phyloP scores from a whole-genome alignment of 2,888 invertebrate genomes.

The Pyrochroa serraticornis region DNA sequence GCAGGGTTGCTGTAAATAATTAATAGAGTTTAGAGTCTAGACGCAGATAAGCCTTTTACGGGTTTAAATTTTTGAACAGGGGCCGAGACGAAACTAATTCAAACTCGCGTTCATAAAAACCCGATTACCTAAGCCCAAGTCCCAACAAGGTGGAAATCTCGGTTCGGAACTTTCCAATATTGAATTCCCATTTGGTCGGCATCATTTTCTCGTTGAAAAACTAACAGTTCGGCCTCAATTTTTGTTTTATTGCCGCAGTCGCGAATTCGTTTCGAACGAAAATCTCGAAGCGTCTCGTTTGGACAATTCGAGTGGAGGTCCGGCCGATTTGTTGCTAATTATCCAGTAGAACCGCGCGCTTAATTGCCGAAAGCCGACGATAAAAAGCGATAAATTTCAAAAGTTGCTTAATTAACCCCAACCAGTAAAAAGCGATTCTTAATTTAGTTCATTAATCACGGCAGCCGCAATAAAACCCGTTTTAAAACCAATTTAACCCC shows the following conservation, averaged over 20 bases:
- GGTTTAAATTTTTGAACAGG: no score
- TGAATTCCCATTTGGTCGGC: conserved; percentile 18
- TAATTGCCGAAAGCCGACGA: not conserved
- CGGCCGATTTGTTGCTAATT: no score
- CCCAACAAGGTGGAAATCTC: conserved; percentile 15
- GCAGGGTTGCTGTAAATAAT: no score
- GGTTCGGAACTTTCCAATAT: conserved; percentile 12
- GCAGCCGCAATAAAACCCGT: conserved; percentile 1
- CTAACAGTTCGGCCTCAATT: not conserved
- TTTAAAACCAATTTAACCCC: conserved; percentile 6
- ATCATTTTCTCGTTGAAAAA: conserved; percentile 18
- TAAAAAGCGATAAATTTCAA: not conserved
- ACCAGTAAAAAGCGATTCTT: not conserved
- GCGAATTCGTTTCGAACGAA: not conserved
- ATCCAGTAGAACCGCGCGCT: not conserved
- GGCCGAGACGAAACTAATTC: conserved; percentile 12
- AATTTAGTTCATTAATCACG: not conserved
- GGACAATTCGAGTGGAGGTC: no score
- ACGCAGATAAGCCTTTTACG: no score
- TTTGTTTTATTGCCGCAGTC: conserved; percentile 2
- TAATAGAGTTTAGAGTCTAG: no score
- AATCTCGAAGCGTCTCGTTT: not conserved
- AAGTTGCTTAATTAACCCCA: not conserved
- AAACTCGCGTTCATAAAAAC: conserved; percentile 13
- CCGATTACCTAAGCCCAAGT: conserved; percentile 4